phyloP scores from a whole-genome alignment of 23 tunicate species.

The Styela plicata region DNA sequence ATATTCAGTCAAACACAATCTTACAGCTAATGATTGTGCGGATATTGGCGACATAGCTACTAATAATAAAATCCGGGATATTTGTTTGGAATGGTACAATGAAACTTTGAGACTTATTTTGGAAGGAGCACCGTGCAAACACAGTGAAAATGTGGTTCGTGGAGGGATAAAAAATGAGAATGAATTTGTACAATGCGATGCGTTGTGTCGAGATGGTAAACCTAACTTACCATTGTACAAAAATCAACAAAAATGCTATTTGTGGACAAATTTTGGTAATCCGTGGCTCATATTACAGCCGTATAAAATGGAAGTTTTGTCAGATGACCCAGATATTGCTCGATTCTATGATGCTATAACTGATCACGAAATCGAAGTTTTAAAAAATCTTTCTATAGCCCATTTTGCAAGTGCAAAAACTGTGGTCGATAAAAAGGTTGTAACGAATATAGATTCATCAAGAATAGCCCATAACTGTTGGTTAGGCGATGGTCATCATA shows the following conservation, averaged over 20 bases:
- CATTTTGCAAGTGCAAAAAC: background rate
- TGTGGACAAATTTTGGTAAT: background rate
- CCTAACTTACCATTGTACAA: background rate
- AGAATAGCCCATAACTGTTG: background rate
- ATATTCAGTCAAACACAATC: background rate
- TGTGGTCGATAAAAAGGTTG: background rate
- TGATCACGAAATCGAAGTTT: background rate
- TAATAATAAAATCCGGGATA: background rate
- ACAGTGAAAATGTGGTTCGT: background rate
- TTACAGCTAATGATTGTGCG: background rate
- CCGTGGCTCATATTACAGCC: background rate
- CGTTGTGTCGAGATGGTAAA: background rate
- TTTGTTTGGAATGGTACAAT: background rate
- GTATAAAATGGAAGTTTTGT: background rate
- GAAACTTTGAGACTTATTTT: background rate
- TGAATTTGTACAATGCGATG: background rate
- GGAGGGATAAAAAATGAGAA: background rate
- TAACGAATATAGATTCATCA: background rate
- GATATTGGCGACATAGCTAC: background rate
- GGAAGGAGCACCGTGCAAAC: background rate
- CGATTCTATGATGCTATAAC: background rate
- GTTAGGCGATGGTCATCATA: background rate
- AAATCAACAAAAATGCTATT: background rate
- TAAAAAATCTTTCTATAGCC: background rate
- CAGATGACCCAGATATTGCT: background rate